Evolutionary conservation across 2,888 invertebrate species (phyloP), one percentile per base, ranked within the genome.

Genomic region (Amaurobius ferox): DNA sequence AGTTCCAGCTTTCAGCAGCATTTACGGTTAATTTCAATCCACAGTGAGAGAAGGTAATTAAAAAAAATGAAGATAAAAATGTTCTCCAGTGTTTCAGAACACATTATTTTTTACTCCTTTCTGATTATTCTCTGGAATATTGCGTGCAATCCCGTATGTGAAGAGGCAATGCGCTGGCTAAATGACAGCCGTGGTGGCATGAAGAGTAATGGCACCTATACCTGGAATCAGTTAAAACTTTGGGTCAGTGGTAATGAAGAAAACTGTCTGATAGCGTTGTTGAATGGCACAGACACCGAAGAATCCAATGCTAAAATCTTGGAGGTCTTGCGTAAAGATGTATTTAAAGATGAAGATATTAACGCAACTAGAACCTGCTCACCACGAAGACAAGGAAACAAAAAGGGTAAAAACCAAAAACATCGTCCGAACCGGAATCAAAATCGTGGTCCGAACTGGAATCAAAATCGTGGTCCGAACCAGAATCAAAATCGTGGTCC

Each of bases 201-300:
- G 0, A n/a, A 32, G 30, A 48, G 44, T 19, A 83, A 83, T 48
- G 30, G 29, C 1, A 55, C 83, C 1, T 44, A 83, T 5, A 35
- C 71, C 6, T 83, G 83, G 83, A 32, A 39, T 7, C 83, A 77
- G 28, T 23, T 83, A 39, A 83, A 77, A 13, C 66, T 71, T 1
- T 83, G 83, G 83, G 67, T 83, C 19, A 83, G 83, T 55, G 77
- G 83, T 3, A 83, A 83, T 30, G 28, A 83, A 11, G 66, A 35
- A 0, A 83, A 76, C 13, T 83, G 83, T 30, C 19, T 77, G 39
- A 77, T 66, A 28, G 13, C 44, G 11, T 71, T 83, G 19, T 2
- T 61, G 5, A 83, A 83, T 40, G 83, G 66, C 1, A 83, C 83
- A 0, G 48, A 61, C 9, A 40, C 71, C 16, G 83, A 77, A 26